phyloP scores from a whole-genome alignment of 1,140 invertebrate genomes.

The Drosophila lowei region DNA sequence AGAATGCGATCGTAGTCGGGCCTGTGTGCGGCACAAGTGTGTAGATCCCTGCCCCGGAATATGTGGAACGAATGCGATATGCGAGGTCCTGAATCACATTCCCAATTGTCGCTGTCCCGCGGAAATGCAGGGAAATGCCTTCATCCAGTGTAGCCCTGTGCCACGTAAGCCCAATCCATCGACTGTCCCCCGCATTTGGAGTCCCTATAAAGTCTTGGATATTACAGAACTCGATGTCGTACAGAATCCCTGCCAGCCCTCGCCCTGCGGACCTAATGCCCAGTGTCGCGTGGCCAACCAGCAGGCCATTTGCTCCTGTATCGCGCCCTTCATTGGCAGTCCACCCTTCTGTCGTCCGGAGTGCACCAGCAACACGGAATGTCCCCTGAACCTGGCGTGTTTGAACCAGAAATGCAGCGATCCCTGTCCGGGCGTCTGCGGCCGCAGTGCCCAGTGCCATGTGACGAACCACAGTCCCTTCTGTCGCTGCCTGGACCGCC shows the following conservation, averaged over 20 bases:
- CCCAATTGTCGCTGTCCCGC: slow-evolving; percentile 89
- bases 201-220: slow-evolving; percentile 14
- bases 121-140: slow-evolving; percentile 90
- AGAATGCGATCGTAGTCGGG: slow-evolving; percentile 89
- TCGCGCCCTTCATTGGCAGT: slow-evolving; percentile 89
- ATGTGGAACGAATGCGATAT: slow-evolving; percentile 89
- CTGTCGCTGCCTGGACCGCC: slow-evolving; percentile 86
- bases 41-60: slow-evolving; percentile 90
- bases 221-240: slow-evolving; percentile 80
- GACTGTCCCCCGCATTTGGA: slow-evolving; percentile 72
- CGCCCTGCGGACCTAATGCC: slow-evolving; percentile 88
- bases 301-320: slow-evolving; percentile 88
- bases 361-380: slow-evolving; percentile 87
- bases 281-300: slow-evolving; percentile 87
- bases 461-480: slow-evolving; percentile 86
- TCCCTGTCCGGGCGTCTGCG: slow-evolving; percentile 89
- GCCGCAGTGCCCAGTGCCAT: slow-evolving; percentile 85
- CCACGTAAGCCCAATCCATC: slow-evolving; percentile 83
- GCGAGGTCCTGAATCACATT: slow-evolving; percentile 91
- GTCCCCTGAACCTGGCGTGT: slow-evolving; percentile 87
- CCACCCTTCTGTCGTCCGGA: slow-evolving; percentile 90
- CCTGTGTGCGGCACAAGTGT: slow-evolving; percentile 90
- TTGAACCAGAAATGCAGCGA: slow-evolving; percentile 88
- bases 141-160: slow-evolving; percentile 86
- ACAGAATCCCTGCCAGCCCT: slow-evolving; percentile 85